These are phyloP conservation scores for Caenorhabditis drosophilae DNA, from an alignment of 2,888 invertebrate genomes.

Conservation along the genomic window DNA sequence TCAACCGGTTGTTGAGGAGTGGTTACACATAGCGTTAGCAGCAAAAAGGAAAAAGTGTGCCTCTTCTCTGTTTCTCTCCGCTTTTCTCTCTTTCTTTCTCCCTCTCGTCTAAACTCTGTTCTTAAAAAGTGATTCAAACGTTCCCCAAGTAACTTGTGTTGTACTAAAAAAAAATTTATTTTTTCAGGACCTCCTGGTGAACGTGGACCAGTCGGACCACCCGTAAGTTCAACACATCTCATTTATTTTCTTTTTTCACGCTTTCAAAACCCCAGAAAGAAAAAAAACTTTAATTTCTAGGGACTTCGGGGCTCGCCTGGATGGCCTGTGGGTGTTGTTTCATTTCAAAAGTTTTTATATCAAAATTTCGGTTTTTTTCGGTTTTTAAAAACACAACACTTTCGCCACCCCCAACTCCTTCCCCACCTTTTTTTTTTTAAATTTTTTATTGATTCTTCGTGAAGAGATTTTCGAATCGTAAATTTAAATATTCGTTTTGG, in stretches of 20 bases:
- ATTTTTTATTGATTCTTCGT: not conserved
- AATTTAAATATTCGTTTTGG: constrained; percentile 3
- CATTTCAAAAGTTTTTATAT: no score
- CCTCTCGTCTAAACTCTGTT: not conserved
- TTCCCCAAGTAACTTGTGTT: no score
- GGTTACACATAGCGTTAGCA: not conserved
- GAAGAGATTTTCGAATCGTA: not conserved
- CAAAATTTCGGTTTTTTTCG: no score
- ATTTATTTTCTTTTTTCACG: no score
- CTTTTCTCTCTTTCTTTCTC: not conserved
- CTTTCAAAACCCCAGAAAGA: no score
- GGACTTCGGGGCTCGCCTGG: constrained; percentile 47
- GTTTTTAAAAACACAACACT: not conserved
- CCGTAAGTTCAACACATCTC: constrained; percentile 52
- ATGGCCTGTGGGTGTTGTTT: constrained; percentile 41
- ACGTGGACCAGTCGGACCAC: constrained; percentile 52
- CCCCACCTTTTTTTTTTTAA: not conserved
- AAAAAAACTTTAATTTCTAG: constrained; percentile 30
- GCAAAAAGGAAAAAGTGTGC: constrained; percentile 4
- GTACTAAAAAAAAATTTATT: not conserved
- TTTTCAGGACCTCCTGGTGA: constrained; percentile 63
- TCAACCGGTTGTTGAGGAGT: not conserved
- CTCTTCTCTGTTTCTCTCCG: constrained; percentile 5
- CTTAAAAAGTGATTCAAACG: no score
- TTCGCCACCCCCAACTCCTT: no score